Evolutionary conservation across 2,888 invertebrate genomes (phyloP).

Genomic region (Copidosoma aretas): DNA sequence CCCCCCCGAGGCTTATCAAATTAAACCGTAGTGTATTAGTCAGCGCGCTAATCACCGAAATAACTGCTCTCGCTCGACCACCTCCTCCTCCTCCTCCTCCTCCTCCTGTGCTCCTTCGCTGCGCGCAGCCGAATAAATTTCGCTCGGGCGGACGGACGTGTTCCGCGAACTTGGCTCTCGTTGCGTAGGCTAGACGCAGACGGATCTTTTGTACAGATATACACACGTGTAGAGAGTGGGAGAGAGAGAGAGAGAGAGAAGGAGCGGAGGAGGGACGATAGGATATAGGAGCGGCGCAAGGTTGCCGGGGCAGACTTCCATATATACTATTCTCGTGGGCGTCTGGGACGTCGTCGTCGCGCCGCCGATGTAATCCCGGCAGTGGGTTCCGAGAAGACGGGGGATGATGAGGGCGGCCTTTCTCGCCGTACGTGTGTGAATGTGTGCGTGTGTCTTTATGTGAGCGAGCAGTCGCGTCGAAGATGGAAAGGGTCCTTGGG

Average conservation of each 20-base stretch:
- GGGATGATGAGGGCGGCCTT: background rate
- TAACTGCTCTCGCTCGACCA: no score
- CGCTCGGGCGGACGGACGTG: background rate
- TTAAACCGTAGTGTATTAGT: no score
- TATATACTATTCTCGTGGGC: background rate
- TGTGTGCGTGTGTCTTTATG: no score
- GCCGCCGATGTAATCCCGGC: background rate
- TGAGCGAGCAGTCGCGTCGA: no score
- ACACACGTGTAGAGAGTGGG: background rate
- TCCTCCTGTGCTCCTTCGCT: no score
- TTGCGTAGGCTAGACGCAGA: background rate
- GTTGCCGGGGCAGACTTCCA: background rate
- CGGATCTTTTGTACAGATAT: background rate
- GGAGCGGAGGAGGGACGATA: background rate
- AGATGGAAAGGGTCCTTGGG: no score
- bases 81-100: no score
- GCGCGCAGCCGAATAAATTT: no score
- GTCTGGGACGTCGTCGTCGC: background rate
- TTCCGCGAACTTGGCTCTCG: background rate
- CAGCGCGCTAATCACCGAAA: no score
- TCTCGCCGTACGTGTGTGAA: no score
- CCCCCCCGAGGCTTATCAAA: no score
- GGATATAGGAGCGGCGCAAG: background rate
- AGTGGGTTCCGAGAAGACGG: constrained; percentile 7
- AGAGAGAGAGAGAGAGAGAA: background rate